Evolutionary conservation across 2,113 vertebrate species (phyloP).

Genomic region (Rhynchopsitta pachyrhyncha): DNA sequence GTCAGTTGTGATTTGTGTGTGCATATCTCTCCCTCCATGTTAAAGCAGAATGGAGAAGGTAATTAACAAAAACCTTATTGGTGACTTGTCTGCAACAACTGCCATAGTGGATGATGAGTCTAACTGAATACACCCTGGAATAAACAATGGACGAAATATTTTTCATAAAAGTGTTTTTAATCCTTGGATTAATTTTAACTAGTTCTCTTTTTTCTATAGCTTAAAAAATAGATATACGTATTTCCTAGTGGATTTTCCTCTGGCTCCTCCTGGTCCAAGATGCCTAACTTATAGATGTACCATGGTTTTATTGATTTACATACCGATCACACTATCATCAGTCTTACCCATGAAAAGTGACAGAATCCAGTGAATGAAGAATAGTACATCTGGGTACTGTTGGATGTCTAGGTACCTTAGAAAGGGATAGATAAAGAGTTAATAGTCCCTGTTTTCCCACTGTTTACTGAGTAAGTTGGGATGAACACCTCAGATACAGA

Average conservation of each 20-base stretch:
- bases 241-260: not conserved
- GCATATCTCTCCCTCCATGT: accelerated
- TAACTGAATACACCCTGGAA: not conserved
- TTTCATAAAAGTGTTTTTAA: not conserved
- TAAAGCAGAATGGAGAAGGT: not conserved
- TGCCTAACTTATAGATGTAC: not conserved
- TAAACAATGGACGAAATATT: not conserved
- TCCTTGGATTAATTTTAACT: not conserved
- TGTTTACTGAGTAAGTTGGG: not conserved
- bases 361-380: not conserved
- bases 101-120: not conserved
- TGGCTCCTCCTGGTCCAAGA: not conserved
- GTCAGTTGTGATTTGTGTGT: not conserved
- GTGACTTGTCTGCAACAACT: not conserved
- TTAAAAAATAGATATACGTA: not conserved
- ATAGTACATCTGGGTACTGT: not conserved
- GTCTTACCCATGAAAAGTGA: not conserved
- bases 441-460: not conserved
- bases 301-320: not conserved
- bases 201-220: not conserved
- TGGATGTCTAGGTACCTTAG: not conserved
- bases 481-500: not conserved
- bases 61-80: not conserved
- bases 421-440: not conserved
- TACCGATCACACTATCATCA: not conserved